Base-by-base conservation (phyloP, 2,113 vertebrate species). In the Hirundichthys speculiger region DNA sequence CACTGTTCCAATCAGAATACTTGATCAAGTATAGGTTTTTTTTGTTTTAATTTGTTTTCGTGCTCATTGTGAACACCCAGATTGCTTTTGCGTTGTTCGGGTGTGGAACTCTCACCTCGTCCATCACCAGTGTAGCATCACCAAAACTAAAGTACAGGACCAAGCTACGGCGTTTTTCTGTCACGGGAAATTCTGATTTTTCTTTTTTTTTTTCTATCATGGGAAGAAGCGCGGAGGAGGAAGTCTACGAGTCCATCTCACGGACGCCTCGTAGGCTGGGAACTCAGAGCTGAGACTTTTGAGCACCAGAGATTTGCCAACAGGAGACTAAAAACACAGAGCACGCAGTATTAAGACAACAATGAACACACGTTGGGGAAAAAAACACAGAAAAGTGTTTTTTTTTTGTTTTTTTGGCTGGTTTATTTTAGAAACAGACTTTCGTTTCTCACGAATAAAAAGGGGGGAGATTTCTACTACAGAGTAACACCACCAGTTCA, bases 401-500 rank as follows among this genome's bases (percentile, higher is more conserved):
- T 53, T 82, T 68, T 77, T 72, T 69, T 21, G 47, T 19, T 30
- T 21, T 47, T n/a, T n/a, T n/a, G n/a, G n/a, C 40, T 56, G n/a
- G 63, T 49, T 73, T 66, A 76, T 90, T 80, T 79, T 70, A 88
- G 79, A 82, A 90, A 89, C 86, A 68, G 73, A 88, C 80, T 84
- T 74, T 88, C 65, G 82, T 91, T 86, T 88, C 86, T 87, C 85
- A 76, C 61, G 64, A 86, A 82, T 75, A 67, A 82, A 75, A 66
- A 19, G 82, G 74, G 49, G 67, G 58, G 58, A 89, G 88, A 84
- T 90, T 93, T 90, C 80, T 90, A 87, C 89, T 72, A 84, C 83
- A 81, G 69, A 88, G 64, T 82, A 81, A 71, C 93, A 91, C 91
- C 92, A 90, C 92, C 75, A 79, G 76, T 87, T 88, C 69, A 75